These are phyloP conservation scores for Agrochola circellaris DNA, from an alignment of 2,888 invertebrate genomes.

Conservation along the genomic window DNA sequence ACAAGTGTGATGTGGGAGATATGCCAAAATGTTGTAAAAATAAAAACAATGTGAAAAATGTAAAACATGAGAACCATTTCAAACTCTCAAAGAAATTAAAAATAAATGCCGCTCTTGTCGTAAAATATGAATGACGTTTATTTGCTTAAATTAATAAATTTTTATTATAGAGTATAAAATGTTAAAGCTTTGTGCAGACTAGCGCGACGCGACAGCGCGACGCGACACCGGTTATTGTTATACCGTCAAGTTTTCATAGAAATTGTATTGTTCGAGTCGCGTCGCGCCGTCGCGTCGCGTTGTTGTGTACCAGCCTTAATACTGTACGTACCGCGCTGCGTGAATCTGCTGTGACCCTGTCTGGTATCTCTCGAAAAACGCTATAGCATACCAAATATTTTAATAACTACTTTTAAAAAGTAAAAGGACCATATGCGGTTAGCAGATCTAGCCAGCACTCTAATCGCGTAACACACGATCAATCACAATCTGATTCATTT, in stretches of 20 bases:
- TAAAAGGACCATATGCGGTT: background rate
- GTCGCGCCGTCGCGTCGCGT: too few relatives aligned
- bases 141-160: constrained; percentile 28
- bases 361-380: background rate
- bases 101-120: constrained; percentile 16
- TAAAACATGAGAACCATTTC: constrained; percentile 36
- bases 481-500: too few relatives aligned
- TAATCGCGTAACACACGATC: too few relatives aligned
- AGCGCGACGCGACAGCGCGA: too few relatives aligned
- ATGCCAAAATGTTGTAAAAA: constrained; percentile 34
- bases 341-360: background rate
- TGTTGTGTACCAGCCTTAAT: too few relatives aligned
- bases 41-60: constrained; percentile 29
- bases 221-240: too few relatives aligned
- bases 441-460: background rate
- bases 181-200: too few relatives aligned
- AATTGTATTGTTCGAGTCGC: too few relatives aligned
- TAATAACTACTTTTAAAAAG: background rate
- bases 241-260: too few relatives aligned
- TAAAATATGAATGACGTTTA: constrained; percentile 31
- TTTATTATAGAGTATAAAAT: constrained; percentile 22
- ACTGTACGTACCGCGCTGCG: background rate
- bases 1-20: constrained; percentile 36
- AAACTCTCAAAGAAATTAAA: constrained; percentile 19
- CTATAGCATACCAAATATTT: background rate